Base-by-base conservation (phyloP, 2,888 invertebrate genomes). In the Cyclophora punctaria region DNA sequence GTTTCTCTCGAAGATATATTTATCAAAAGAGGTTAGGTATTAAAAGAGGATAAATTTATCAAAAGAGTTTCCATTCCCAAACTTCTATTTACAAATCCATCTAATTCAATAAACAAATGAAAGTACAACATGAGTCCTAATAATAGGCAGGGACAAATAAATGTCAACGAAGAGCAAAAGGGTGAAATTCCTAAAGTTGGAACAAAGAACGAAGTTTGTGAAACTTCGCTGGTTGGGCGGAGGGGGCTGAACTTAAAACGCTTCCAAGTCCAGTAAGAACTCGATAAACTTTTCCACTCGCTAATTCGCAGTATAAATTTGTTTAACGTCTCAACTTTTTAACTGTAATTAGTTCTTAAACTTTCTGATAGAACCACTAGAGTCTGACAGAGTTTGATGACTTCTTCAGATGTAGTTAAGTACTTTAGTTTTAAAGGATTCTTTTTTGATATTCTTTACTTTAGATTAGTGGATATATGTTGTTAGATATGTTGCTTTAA, bases 321-420 rank as follows among this genome's bases (percentile, higher is more conserved):
- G 84, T 85, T 86, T 86, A 84, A 88, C 83, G 86, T 84, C 81
- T 76, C 76, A 85, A 87, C 86, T 87, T 88, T 85, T 86, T 81
- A 86, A 83, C 84, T 80, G 80, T 85, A 84, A 87, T 86, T 85
- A 85, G 83, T 77, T 73, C 74, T 73, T 68, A 68, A 80, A 84
- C 71, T 84, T 80, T 84, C 82, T 77, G 78, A 85, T 83, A 80
- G 75, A 74, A 81, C 78, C 73, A 73, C 77, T 79, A 60, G 73
- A 78, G 72, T 79, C 66, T 70, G 76, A 72, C 74, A 68, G 68
- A 54, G 50, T 60, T 60, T 58, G 65, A 64, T 37, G 37, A 37
- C 37, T 37, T 5, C 5, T 5, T 4, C 37, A 37, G 5, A 37
- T 37, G 20, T 20, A 20, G 20, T 1, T 20, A 20, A 20, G 20